These are phyloP conservation scores for Manis crassicaudata DNA, from an alignment of 2,797 vertebrate species.

Conservation along the genomic window DNA sequence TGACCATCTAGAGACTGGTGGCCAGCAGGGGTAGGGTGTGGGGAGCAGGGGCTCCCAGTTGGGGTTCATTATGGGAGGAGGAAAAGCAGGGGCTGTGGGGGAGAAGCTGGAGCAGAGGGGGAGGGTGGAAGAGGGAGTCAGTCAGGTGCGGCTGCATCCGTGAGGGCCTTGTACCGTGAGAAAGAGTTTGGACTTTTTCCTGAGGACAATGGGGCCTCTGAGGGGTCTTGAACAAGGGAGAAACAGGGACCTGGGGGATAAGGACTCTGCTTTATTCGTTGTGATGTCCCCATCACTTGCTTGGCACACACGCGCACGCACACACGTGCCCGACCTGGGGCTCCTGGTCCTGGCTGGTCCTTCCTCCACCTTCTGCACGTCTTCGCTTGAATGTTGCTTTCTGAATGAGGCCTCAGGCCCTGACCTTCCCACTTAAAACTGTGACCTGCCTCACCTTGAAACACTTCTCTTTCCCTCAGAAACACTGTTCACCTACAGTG, in stretches of 20 bases:
- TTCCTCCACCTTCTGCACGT: background rate
- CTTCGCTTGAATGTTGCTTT: background rate
- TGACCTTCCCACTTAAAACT: background rate
- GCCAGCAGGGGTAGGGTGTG: too few species aligned
- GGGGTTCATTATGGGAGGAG: too few species aligned
- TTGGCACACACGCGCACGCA: background rate
- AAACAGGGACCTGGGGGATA: background rate
- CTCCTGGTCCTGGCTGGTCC: background rate
- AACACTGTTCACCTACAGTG: background rate
- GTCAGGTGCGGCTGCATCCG: background rate
- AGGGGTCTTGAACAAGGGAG: background rate
- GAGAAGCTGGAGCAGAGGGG: background rate
- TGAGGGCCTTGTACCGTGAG: background rate
- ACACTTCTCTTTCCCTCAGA: background rate
- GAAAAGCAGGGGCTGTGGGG: too few species aligned
- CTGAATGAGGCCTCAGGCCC: background rate
- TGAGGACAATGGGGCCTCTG: background rate
- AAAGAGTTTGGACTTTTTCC: background rate
- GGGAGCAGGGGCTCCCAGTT: too few species aligned
- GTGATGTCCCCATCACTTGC: background rate
- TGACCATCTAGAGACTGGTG: too few species aligned
- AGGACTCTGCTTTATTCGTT: background rate
- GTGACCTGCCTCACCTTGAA: background rate
- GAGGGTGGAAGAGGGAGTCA: background rate
- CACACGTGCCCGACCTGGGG: background rate